Evolutionary conservation across 2,888 invertebrate genomes (phyloP).

Genomic region (Aporophyla lueneburgensis): DNA sequence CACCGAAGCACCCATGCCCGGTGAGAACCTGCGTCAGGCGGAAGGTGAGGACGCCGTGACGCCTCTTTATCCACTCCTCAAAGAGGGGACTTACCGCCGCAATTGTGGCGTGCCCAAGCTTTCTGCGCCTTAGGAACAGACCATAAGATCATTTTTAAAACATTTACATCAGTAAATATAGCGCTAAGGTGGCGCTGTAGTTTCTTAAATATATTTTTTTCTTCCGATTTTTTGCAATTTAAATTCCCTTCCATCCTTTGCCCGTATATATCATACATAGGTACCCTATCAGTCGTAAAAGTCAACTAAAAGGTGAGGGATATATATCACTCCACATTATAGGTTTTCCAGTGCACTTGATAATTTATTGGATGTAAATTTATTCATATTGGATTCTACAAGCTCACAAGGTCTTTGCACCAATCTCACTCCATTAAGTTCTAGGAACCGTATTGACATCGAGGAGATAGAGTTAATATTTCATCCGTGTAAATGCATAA

Average conservation of each 20-base stretch:
- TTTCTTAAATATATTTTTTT: too few relatives aligned
- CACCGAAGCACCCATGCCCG: too few relatives aligned
- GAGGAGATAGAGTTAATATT: too few relatives aligned
- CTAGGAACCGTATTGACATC: background rate
- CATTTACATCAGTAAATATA: too few relatives aligned
- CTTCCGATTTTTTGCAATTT: too few relatives aligned
- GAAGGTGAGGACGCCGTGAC: too few relatives aligned
- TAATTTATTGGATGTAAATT: background rate
- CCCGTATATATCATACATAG: background rate
- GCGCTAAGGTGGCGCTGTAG: too few relatives aligned
- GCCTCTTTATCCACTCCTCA: too few relatives aligned
- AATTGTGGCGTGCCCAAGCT: too few relatives aligned
- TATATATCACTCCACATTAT: constrained; percentile 14
- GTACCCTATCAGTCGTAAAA: constrained; percentile 17
- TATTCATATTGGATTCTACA: constrained; percentile 6
- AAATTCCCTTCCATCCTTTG: background rate
- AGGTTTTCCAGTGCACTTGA: background rate
- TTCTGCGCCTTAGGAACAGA: background rate
- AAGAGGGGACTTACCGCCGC: too few relatives aligned
- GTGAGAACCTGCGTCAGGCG: too few relatives aligned
- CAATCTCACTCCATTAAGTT: background rate
- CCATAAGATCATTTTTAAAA: too few relatives aligned
- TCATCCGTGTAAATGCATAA: background rate
- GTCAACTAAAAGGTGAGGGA: constrained; percentile 19
- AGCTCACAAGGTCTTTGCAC: background rate